phyloP scores from a whole-genome alignment of 2,797 vertebrate genomes.

The Hoplostethus atlanticus region DNA sequence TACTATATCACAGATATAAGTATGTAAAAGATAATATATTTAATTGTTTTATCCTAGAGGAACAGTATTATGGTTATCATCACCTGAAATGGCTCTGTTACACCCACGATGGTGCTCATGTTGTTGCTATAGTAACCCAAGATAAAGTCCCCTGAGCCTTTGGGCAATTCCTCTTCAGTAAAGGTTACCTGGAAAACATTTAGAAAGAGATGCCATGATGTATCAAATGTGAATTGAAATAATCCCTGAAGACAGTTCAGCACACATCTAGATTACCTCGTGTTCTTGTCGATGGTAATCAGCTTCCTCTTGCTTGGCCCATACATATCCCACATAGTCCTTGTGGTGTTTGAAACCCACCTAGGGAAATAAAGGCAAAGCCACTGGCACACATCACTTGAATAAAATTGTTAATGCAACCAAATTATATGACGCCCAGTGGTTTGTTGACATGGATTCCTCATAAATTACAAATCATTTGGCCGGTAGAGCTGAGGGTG shows the following conservation, averaged over 20 bases:
- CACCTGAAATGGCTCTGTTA: slow-evolving; percentile 98
- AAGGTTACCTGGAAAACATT: slow-evolving; percentile 88
- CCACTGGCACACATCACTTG: not conserved
- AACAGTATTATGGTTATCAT: slow-evolving; percentile 39
- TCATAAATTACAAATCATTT: not conserved
- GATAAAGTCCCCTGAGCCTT: slow-evolving; percentile 94
- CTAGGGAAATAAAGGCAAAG: slow-evolving; percentile 71
- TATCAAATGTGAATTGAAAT: slow-evolving; percentile 39
- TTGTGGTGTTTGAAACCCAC: slow-evolving; percentile 98
- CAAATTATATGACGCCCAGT: not conserved
- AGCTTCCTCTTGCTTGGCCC: slow-evolving; percentile 94
- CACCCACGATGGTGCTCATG: slow-evolving; percentile 91
- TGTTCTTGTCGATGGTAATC: slow-evolving; percentile 87
- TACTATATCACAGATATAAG: no score
- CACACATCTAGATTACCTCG: slow-evolving; percentile 79
- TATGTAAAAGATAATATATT: not conserved
- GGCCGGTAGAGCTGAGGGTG: not conserved
- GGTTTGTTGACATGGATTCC: not conserved
- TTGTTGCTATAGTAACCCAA: slow-evolving; percentile 97
- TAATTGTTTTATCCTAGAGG: slow-evolving; percentile 25
- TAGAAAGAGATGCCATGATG: slow-evolving; percentile 24
- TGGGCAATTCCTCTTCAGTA: slow-evolving; percentile 94
- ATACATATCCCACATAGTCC: slow-evolving; percentile 95
- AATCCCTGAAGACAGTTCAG: not conserved
- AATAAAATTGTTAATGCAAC: not conserved